A percentile compares a stretch with the other conserved stretches of the same genome.
Evolutionary conservation across 2,797 vertebrate species (phyloP).

Genomic region (Hoplostethus mediterraneus): DNA sequence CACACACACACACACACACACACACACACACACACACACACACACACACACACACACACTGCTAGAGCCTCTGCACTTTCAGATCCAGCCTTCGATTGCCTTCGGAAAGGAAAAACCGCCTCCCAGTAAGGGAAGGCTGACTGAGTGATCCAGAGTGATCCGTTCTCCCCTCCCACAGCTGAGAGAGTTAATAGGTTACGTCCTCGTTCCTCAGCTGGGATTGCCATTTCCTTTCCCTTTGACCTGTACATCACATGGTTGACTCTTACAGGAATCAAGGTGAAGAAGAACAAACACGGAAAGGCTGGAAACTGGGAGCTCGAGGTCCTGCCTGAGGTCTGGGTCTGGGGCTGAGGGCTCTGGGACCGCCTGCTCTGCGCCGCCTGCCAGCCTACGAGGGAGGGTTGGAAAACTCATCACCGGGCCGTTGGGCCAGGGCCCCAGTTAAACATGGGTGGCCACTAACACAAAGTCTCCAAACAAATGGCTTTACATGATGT

Average conservation of each 20-base stretch:
- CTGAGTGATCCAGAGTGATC: constrained; percentile 76
- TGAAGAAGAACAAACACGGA: constrained; percentile 89
- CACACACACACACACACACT: constrained; percentile 6
- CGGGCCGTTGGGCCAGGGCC: constrained; percentile 61
- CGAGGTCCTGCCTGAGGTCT: constrained; percentile 56
- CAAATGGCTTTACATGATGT: constrained; percentile 84
- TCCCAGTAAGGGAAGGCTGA: constrained; percentile 60
- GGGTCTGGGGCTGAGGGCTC: constrained; percentile 39
- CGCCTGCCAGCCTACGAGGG: constrained; percentile 69
- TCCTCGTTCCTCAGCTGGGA: constrained; percentile 83
- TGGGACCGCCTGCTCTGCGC: constrained; percentile 44
- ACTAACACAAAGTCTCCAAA: constrained; percentile 74
- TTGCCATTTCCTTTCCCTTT: constrained; percentile 87
- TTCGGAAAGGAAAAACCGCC: constrained; percentile 60
- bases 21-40: constrained; percentile 1
- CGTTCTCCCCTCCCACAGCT: constrained; percentile 65
- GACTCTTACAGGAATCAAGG: constrained; percentile 86
- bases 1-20: constrained; percentile 1
- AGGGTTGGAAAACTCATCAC: constrained; percentile 92
- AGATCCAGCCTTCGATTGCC: constrained; percentile 55
- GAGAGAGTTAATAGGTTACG: constrained; percentile 70
- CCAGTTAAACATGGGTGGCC: constrained; percentile 85
- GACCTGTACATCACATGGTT: constrained; percentile 82
- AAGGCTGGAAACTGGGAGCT: constrained; percentile 48
- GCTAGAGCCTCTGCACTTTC: constrained; percentile 37